Evolutionary conservation across 2,888 invertebrate genomes (phyloP).

Genomic region (Macrophya alboannulata): DNA sequence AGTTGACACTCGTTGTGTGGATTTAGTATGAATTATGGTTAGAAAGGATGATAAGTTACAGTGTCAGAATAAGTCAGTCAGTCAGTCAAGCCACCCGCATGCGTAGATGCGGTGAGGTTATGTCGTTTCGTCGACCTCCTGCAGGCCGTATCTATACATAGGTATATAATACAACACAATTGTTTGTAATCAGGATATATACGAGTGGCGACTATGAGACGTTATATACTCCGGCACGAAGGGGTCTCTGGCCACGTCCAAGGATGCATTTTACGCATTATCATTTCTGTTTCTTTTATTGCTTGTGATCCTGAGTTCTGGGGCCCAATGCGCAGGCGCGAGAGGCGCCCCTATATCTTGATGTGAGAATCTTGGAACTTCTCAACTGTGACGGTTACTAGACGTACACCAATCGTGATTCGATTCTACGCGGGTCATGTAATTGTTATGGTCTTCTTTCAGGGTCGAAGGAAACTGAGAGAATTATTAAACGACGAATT

Average conservation of each 20-base stretch:
- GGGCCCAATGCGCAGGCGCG: neutral
- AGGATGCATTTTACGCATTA: slow-evolving; percentile 29
- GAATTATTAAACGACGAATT: neutral
- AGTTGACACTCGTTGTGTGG: neutral
- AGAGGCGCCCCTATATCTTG: neutral
- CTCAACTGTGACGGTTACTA: neutral
- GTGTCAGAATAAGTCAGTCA: neutral
- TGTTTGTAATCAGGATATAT: slow-evolving; percentile 48
- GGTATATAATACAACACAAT: slow-evolving; percentile 31
- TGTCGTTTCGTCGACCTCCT: slow-evolving; percentile 42
- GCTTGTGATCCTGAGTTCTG: neutral
- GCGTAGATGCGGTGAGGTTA: slow-evolving; percentile 9
- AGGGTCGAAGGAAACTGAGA: neutral
- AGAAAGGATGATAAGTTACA: neutral
- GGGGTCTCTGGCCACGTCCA: slow-evolving; percentile 40
- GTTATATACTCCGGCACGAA: neutral
- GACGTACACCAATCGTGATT: neutral
- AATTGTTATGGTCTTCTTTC: neutral
- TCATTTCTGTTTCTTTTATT: neutral
- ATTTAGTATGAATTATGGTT: neutral
- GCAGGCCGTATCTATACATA: neutral
- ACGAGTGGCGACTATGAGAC: slow-evolving; percentile 11
- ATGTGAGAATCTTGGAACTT: neutral
- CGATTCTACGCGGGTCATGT: neutral
- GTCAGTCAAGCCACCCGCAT: slow-evolving; percentile 40